A percentile compares a stretch with the other conserved stretches of the same genome.
Evolutionary conservation across 2,113 vertebrate genomes (phyloP).

Genomic region (Hystrix cristata): DNA sequence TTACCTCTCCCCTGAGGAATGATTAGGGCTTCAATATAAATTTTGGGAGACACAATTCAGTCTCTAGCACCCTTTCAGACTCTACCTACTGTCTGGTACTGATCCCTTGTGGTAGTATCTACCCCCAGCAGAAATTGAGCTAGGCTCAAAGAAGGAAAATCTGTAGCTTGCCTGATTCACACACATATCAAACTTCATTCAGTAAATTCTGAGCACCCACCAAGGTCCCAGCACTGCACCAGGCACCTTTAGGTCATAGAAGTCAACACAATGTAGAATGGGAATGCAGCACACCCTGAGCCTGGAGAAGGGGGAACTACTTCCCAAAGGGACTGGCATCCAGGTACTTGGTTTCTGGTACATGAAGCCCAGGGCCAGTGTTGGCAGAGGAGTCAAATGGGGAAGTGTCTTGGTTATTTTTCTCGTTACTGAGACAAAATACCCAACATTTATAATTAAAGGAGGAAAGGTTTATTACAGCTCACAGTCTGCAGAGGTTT

Average conservation of each 20-base stretch:
- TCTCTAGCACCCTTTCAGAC: neutral
- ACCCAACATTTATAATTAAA: neutral
- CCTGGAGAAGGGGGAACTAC: neutral
- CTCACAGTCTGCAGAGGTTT: neutral
- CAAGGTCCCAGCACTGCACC: neutral
- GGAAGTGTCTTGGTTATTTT: neutral
- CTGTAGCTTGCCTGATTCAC: neutral
- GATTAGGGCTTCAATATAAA: neutral
- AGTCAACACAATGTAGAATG: too few species aligned
- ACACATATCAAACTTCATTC: neutral
- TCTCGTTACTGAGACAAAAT: neutral
- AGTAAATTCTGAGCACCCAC: neutral
- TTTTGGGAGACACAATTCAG: neutral
- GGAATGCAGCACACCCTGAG: accelerated
- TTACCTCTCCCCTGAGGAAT: neutral
- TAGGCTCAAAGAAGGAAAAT: neutral
- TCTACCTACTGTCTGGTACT: neutral
- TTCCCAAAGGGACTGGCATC: neutral
- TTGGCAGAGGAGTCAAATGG: neutral
- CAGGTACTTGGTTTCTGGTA: neutral
- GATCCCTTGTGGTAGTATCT: neutral
- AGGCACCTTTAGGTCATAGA: neutral
- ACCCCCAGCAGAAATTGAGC: neutral
- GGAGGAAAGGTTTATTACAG: neutral
- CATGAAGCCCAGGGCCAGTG: neutral